Conservation (phyloP, 2,113 vertebrate genomes). For the Macroglossus sobrinus region DNA sequence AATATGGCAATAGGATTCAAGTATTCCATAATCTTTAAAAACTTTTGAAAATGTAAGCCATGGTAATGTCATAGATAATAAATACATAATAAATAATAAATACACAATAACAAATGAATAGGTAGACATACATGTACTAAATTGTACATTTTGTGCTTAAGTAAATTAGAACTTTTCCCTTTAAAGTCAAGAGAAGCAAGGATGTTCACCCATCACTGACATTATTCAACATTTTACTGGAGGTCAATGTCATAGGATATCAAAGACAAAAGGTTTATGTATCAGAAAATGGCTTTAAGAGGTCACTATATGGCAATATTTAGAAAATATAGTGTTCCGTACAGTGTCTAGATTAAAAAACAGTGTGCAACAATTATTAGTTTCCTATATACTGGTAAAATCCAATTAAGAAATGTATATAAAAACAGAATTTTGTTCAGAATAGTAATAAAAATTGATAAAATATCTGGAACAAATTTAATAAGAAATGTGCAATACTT, state of each 20-base stretch:
- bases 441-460: background rate
- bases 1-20: background rate
- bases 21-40: background rate
- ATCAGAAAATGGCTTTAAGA: background rate
- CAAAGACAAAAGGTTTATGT: background rate
- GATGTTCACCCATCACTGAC: background rate
- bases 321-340: background rate
- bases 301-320: background rate
- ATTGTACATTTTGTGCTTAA: background rate
- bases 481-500: background rate
- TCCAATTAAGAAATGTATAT: background rate
- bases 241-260: background rate
- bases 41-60: background rate
- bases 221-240: background rate
- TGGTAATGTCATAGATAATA: background rate
- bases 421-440: background rate
- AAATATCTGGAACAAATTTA: background rate
- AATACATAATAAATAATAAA: background rate
- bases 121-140: background rate
- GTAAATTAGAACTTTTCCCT: background rate
- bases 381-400: background rate
- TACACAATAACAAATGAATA: background rate
- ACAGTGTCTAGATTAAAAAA: background rate
- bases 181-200: background rate
- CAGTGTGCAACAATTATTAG: background rate